A percentile compares a stretch with the other conserved stretches of the same genome.
phyloP scores from a whole-genome alignment of 2,797 vertebrate species.

The Argentina silus region DNA sequence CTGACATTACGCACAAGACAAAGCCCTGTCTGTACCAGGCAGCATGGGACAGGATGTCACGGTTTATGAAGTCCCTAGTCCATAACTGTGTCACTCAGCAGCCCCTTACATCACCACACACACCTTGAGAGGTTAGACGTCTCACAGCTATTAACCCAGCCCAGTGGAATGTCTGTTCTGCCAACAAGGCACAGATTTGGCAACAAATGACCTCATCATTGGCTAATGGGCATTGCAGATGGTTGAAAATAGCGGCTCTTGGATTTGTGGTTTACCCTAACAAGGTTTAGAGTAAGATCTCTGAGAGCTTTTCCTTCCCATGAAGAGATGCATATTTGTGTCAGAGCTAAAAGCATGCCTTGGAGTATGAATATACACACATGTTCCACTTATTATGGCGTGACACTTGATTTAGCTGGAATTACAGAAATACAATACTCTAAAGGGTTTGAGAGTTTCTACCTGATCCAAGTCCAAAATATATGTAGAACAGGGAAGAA shows the following conservation, averaged over 20 bases:
- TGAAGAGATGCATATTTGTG: conserved; percentile 62
- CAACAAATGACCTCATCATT: conserved; percentile 74
- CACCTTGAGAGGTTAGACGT: conserved; percentile 27
- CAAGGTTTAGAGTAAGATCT: conserved; percentile 55
- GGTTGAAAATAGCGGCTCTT: conserved; percentile 28
- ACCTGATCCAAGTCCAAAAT: neutral
- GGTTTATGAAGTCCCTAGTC: conserved; percentile 54
- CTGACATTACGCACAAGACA: conserved; percentile 46
- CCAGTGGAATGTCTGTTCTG: conserved; percentile 59
- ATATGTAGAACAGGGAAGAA: neutral
- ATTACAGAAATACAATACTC: conserved; percentile 30
- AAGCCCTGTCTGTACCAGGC: conserved; percentile 56
- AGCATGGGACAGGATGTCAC: conserved; percentile 61
- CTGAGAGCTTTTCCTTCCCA: conserved; percentile 44
- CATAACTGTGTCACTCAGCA: conserved; percentile 55
- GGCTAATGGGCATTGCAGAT: conserved; percentile 42
- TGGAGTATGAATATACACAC: conserved; percentile 43
- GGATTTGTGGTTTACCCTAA: conserved; percentile 70
- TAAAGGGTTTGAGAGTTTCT: neutral
- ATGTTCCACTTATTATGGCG: conserved; percentile 60
- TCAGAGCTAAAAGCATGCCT: conserved; percentile 48
- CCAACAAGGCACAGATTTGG: conserved; percentile 54
- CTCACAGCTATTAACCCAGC: conserved; percentile 25
- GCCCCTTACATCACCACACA: conserved; percentile 50
- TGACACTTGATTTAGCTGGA: conserved; percentile 50